These are phyloP conservation scores for Melanotaenia trifasciata DNA, from an alignment of 2,797 vertebrate species.

Conservation along the genomic window DNA sequence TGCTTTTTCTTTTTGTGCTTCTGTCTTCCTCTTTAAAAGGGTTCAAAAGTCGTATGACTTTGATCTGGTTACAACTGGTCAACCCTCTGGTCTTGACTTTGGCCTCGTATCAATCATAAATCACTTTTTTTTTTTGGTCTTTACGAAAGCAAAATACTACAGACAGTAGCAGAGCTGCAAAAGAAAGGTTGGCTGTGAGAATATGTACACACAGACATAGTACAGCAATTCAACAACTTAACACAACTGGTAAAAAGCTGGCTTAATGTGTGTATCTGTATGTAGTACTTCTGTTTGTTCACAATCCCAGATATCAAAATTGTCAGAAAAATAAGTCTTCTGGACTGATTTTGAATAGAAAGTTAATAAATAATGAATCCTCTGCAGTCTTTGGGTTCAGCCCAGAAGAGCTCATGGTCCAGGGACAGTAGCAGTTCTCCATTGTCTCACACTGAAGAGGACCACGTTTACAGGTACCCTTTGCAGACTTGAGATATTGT, in stretches of 20 bases:
- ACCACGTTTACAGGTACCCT: slow-evolving; percentile 96
- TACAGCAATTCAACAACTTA: neutral
- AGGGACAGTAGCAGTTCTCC: slow-evolving; percentile 86
- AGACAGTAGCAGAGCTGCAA: neutral
- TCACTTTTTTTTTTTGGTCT: neutral
- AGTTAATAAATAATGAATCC: slow-evolving; percentile 8
- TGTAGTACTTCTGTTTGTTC: neutral
- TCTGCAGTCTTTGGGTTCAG: slow-evolving; percentile 82
- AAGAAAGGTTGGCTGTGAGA: neutral
- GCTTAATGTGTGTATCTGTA: neutral
- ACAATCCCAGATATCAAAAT: neutral
- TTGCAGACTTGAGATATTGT: neutral
- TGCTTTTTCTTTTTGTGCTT: neutral
- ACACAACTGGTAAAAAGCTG: neutral
- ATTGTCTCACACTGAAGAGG: slow-evolving; percentile 88
- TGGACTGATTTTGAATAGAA: neutral
- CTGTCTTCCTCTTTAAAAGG: neutral
- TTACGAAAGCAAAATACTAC: neutral
- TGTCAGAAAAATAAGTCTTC: neutral
- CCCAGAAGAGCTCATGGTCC: slow-evolving; percentile 86
- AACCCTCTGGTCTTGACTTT: neutral
- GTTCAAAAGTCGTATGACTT: neutral
- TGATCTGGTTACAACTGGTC: neutral
- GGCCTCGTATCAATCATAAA: neutral
- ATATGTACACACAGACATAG: neutral